Conservation (phyloP, 2,113 vertebrate species). For the Geococcyx californianus region DNA sequence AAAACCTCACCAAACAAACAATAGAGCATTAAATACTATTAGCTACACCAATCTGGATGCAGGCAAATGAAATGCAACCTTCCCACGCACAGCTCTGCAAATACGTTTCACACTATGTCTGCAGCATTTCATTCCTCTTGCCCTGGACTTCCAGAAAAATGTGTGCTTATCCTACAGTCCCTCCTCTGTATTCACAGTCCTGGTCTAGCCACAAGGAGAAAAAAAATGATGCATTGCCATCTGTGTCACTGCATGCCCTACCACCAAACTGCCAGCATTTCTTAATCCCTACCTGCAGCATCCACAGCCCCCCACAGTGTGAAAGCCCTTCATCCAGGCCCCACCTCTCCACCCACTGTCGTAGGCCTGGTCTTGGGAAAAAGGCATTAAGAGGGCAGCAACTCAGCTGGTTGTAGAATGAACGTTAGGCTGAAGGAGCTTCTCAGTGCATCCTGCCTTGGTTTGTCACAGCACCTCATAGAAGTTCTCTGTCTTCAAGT, state of each 20-base stretch:
- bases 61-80: not conserved
- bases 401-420: not conserved
- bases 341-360: not conserved
- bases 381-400: accelerated
- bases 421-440: accelerated
- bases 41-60: not conserved
- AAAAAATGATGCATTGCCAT: not conserved
- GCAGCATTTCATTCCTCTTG: not conserved
- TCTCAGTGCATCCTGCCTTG: accelerated
- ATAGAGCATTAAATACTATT: not conserved
- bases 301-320: not conserved
- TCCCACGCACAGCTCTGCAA: not conserved
- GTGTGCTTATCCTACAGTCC: not conserved
- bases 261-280: not conserved
- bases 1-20: not conserved
- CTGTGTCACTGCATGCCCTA: not conserved
- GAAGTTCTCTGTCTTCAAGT: not conserved
- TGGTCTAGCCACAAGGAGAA: not conserved
- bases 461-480: not conserved
- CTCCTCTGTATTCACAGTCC: not conserved
- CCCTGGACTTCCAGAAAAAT: not conserved
- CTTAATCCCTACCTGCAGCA: not conserved
- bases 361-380: not conserved
- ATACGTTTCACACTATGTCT: not conserved
- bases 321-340: not conserved